These are phyloP conservation scores for Protaetia brevitarsis DNA, from an alignment of 1,140 invertebrate genomes.

Conservation along the genomic window DNA sequence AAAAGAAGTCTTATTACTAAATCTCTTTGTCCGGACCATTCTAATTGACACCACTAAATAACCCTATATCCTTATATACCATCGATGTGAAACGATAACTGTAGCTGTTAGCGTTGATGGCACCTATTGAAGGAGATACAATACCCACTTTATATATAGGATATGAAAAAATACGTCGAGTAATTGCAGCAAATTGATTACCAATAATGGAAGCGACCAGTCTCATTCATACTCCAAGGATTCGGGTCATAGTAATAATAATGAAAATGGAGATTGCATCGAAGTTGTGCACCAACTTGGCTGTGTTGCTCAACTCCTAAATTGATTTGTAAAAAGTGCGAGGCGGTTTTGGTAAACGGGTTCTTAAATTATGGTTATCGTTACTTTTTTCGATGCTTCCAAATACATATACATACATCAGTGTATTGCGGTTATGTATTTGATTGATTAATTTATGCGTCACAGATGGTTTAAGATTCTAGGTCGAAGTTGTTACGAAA, in stretches of 20 bases:
- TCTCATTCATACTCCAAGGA: conserved; percentile 7
- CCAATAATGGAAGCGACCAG: not conserved
- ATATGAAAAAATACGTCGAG: conserved; percentile 2
- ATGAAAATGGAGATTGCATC: not conserved
- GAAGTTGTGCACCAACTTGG: not conserved
- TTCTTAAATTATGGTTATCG: no score
- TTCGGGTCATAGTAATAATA: conserved; percentile 1
- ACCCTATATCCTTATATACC: not conserved
- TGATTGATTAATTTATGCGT: no score
- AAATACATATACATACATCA: no score
- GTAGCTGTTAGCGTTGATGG: not conserved
- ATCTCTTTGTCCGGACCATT: not conserved
- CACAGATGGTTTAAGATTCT: no score
- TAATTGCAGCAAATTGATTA: conserved; percentile 12
- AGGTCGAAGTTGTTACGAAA: no score
- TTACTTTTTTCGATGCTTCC: no score
- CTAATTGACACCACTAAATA: not conserved
- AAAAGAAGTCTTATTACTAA: not conserved
- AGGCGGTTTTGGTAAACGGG: no score
- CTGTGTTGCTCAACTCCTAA: not conserved
- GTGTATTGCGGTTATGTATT: no score
- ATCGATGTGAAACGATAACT: not conserved
- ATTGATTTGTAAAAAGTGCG: not conserved
- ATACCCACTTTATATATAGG: not conserved
- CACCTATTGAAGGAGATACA: not conserved